phyloP scores from a whole-genome alignment of 2,797 vertebrate genomes.

The Acipenser transmontanus region DNA sequence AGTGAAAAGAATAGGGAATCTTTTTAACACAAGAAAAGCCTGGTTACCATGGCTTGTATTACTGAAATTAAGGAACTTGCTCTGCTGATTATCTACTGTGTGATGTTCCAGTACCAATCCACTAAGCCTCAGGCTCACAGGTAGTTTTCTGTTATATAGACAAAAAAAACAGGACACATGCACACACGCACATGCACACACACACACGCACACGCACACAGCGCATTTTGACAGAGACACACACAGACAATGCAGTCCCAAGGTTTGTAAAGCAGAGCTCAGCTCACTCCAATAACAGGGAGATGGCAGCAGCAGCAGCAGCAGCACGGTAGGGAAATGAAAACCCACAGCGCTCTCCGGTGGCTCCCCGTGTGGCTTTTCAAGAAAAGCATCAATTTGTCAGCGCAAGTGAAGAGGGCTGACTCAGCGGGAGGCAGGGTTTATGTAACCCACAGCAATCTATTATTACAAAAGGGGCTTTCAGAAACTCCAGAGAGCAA shows the following conservation, averaged over 20 bases:
- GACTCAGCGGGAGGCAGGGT: slow-evolving; percentile 45
- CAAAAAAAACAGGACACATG: too few relatives aligned
- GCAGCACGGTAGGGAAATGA: background rate
- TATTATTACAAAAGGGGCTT: slow-evolving; percentile 53
- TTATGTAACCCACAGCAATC: slow-evolving; percentile 47
- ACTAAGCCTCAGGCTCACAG: too few relatives aligned
- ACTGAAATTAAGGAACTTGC: too few relatives aligned
- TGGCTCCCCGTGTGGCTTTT: slow-evolving; percentile 28
- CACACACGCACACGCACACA: background rate
- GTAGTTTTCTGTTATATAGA: too few relatives aligned
- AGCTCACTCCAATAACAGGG: background rate
- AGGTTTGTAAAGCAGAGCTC: background rate
- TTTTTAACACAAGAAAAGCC: too few relatives aligned
- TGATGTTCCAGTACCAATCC: too few relatives aligned
- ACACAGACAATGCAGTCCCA: background rate
- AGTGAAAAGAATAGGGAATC: too few relatives aligned
- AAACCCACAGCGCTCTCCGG: slow-evolving; percentile 12
- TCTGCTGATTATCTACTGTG: too few relatives aligned
- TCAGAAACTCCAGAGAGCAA: slow-evolving; percentile 54
- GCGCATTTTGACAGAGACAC: background rate
- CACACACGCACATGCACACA: background rate
- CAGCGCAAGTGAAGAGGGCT: slow-evolving; percentile 38
- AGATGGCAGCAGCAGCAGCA: background rate
- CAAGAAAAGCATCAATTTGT: slow-evolving; percentile 34
- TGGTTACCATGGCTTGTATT: too few relatives aligned